Conservation (phyloP, 2,888 invertebrate species). For the Enchytraeus crypticus region DNA sequence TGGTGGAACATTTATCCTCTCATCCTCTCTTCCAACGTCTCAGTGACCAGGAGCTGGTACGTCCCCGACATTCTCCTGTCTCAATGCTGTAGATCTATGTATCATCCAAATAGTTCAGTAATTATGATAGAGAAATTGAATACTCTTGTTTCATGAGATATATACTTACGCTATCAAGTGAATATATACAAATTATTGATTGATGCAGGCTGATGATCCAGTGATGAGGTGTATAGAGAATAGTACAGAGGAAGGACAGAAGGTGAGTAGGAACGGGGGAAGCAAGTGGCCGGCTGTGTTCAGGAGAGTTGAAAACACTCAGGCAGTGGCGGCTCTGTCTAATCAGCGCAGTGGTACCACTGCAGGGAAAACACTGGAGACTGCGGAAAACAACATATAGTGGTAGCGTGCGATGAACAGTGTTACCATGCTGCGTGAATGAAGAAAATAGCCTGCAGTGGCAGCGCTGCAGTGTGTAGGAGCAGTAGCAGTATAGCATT, state of each 20-base stretch:
- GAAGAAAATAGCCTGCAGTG: too few species aligned
- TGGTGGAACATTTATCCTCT: constrained; percentile 77
- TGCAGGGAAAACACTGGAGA: too few species aligned
- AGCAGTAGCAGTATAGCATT: too few species aligned
- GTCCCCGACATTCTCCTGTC: too few species aligned
- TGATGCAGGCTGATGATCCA: constrained; percentile 61
- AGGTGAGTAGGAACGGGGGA: constrained; percentile 89
- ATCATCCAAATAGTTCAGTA: neutral
- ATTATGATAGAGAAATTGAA: too few species aligned
- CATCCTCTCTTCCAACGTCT: constrained; percentile 81
- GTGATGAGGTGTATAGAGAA: constrained; percentile 80
- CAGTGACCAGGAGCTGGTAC: constrained; percentile 66
- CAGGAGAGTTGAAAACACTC: constrained; percentile 42
- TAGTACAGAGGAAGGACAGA: constrained; percentile 95
- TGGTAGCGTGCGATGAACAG: too few species aligned
- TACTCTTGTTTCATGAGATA: neutral
- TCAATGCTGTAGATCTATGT: too few species aligned
- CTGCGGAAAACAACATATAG: too few species aligned
- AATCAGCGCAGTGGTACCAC: too few species aligned
- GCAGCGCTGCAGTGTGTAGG: too few species aligned
- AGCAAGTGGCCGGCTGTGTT: constrained; percentile 87
- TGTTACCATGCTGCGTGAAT: too few species aligned
- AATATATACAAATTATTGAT: neutral
- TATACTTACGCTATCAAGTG: neutral
- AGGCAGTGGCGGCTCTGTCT: too few species aligned